Base-by-base conservation (phyloP, 2,888 invertebrate genomes). In the Drosophila borealis region DNA sequence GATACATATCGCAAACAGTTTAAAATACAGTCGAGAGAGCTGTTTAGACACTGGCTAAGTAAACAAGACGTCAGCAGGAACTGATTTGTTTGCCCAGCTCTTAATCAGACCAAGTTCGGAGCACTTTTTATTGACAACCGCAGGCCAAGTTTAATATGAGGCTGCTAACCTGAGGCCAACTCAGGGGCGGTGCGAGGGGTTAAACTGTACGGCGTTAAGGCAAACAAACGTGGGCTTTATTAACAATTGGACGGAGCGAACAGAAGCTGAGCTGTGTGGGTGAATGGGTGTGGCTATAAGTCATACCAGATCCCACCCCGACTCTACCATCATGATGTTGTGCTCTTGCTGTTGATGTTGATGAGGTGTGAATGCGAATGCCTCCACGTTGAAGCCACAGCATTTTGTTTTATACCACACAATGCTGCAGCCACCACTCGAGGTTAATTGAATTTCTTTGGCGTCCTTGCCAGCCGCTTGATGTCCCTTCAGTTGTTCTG, bases 371-470 rank as follows among this genome's bases (percentile, higher is more conserved):
- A 91, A 90, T 90, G 90, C 78, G 89, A 90, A 89, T 77, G 86
- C 83, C 87, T 81, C 79, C 85, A 63, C 73, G 68, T 63, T 54
- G 68, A n/a, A 55, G 74, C 60, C 60, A 36, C 42, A 46, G 50
- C 67, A 69, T 67, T 77, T 89, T 87, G 88, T 89, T 85, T 81
- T 80, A 86, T 76, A 75, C 74, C 72, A 70, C 57, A 78, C 81
- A 74, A 66, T 68, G 79, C 70, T 53, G 66, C 67, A 62, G 81
- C 81, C 77, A 82, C 81, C 91, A 90, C 91, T 91, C 90, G 91
- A 91, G 87, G 82, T 91, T 91, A 91, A 91, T 91, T 91, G 91
- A 91, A 91, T 91, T 90, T 91, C 88, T 78, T 74, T 17, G 78
- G 54, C 70, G 66, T 69, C 70, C 79, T 76, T 69, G 69, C 63